Evolutionary conservation across 2,888 invertebrate genomes (phyloP).

Genomic region (Phrixothrix hirtus): DNA sequence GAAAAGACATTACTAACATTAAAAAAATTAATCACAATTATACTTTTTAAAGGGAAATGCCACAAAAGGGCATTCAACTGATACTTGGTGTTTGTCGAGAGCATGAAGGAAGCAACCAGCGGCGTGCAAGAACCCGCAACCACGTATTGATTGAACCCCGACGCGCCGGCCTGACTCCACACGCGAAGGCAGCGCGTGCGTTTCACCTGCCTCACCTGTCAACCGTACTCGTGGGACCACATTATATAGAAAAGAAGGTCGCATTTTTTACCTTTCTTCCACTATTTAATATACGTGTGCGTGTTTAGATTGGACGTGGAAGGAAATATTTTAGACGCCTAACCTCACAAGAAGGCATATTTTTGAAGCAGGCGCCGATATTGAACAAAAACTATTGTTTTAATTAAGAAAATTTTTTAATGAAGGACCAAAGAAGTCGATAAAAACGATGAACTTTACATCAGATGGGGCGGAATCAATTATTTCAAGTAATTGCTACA

Average conservation of each 20-base stretch:
- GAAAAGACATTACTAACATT: background rate
- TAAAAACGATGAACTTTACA: no score
- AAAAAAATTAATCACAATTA: background rate
- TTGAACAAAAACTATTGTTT: no score
- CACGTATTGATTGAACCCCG: conserved; percentile 44
- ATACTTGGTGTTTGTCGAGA: conserved; percentile 27
- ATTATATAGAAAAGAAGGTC: conserved; percentile 33
- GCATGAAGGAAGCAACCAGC: conserved; percentile 51
- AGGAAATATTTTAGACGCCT: no score
- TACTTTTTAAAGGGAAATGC: background rate
- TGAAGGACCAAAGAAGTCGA: no score
- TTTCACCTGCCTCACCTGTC: conserved; percentile 58
- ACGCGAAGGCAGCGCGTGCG: conserved; percentile 57
- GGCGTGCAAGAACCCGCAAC: conserved; percentile 58
- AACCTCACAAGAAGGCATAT: no score
- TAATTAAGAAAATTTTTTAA: no score
- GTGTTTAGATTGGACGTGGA: conserved; percentile 1
- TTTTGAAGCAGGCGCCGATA: no score
- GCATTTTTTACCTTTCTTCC: conserved; percentile 16
- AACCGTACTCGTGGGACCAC: conserved; percentile 45
- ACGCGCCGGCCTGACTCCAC: conserved; percentile 54
- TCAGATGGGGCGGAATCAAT: no score
- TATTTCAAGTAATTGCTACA: no score
- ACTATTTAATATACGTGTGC: conserved; percentile 16
- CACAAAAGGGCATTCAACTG: conserved; percentile 16